phyloP scores from a whole-genome alignment of 2,888 invertebrate species.

The Stomorhina lunata region DNA sequence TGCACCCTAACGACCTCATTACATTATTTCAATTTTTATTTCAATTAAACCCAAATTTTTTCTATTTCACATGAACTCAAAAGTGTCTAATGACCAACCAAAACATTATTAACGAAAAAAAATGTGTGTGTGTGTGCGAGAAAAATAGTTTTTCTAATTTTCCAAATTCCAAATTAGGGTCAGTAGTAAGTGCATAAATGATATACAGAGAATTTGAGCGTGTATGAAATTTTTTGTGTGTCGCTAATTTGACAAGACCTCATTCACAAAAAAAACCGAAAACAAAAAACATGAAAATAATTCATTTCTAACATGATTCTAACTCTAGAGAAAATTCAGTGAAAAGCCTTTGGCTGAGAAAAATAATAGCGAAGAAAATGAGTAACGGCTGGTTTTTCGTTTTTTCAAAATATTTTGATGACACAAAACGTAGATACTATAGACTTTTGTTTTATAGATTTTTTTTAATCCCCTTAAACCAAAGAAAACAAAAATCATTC shows the following conservation, averaged over 20 bases:
- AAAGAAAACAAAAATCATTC: conserved; percentile 27
- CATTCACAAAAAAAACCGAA: background rate
- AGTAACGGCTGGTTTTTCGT: conserved; percentile 6
- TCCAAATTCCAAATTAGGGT: conserved; percentile 44
- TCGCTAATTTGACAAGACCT: conserved; percentile 34
- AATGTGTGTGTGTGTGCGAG: background rate
- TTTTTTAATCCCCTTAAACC: conserved; percentile 15
- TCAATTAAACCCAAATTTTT: conserved; percentile 12
- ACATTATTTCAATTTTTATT: background rate
- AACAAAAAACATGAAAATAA: conserved; percentile 1
- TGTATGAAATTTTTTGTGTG: conserved; percentile 8
- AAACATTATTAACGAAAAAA: too few species aligned
- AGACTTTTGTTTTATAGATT: conserved; percentile 10
- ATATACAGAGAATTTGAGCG: background rate
- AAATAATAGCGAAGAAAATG: background rate
- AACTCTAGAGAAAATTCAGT: too few species aligned
- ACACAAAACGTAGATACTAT: background rate
- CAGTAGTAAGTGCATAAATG: background rate
- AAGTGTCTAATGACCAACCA: too few species aligned
- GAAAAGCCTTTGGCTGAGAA: background rate
- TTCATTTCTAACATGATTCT: background rate
- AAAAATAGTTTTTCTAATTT: background rate
- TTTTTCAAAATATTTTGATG: background rate
- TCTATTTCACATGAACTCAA: background rate
- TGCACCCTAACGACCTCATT: background rate